A percentile compares a stretch with the other conserved stretches of the same genome.
These are phyloP conservation scores for Saguinus midas DNA, from an alignment of 2,113 vertebrate genomes.

Conservation along the genomic window DNA sequence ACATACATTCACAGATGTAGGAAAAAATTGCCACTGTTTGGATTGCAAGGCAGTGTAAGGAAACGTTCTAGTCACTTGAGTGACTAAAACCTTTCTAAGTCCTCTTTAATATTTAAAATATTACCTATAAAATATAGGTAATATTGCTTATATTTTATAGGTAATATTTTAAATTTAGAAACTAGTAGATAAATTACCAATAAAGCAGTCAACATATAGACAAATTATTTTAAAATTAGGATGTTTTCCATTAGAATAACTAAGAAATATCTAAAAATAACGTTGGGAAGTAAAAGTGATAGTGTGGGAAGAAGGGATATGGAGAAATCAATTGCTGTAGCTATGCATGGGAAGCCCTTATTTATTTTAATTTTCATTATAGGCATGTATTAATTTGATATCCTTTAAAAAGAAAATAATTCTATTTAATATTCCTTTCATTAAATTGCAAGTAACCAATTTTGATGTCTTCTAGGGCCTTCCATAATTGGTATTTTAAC, in stretches of 20 bases:
- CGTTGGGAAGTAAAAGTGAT: neutral
- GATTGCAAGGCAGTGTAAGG: too few relatives aligned
- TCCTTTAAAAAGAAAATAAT: neutral
- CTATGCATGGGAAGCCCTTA: neutral
- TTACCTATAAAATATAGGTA: neutral
- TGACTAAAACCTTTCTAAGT: neutral
- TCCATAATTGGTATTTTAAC: neutral
- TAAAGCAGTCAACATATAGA: neutral
- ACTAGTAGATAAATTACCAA: neutral
- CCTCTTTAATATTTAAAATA: neutral
- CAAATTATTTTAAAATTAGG: constrained; percentile 16
- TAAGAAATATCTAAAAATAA: neutral
- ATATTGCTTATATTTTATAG: neutral
- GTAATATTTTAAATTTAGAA: constrained; percentile 14
- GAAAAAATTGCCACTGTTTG: too few relatives aligned
- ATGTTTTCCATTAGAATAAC: neutral
- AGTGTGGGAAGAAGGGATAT: neutral
- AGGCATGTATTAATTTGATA: neutral
- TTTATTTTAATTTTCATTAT: constrained; percentile 1
- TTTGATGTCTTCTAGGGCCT: neutral
- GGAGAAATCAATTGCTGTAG: neutral
- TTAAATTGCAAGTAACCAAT: neutral
- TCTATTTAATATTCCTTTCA: neutral
- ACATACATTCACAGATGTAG: too few relatives aligned
- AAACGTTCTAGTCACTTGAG: too few relatives aligned